Base-by-base conservation (phyloP, 2,888 invertebrate species). In the Drosophila cognata region DNA sequence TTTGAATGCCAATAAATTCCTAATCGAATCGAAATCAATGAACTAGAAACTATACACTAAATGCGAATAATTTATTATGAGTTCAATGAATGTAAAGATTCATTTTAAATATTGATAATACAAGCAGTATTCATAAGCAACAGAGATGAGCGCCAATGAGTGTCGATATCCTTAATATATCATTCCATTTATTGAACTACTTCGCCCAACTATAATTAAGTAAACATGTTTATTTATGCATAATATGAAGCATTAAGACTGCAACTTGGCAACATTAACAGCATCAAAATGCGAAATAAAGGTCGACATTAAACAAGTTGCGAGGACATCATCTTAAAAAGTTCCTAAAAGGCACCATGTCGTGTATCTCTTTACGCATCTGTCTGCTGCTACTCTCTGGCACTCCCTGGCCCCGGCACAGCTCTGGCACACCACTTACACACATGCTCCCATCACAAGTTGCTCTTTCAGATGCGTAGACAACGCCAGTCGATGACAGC, bases 401-500 rank as follows among this genome's bases (percentile, higher is more conserved):
- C 8, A 25, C 8, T 16, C 16, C 8, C 1, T 25, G 8, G 4
- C 6, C 16, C 25, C 18, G 35, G 25, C 46, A 46, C 46, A 46
- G 4, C 41, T 1, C 41, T 43, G 41, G 2, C 28, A 2, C 33
- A 21, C n/a, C 38, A 2, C 13, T 6, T 13, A 13, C 36, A 16
- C 59, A 33, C 21, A 11, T n/a, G 29, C 11, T 31, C 8, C 28
- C 31, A 10, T 31, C 48, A 51, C 52, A 55, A 50, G 64, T 62
- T 80, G 74, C 53, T 62, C 74, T 74, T 63, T 64, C 64, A 77
- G 71, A 74, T 80, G 80, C 81, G 81, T 81, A 80, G 80, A 80
- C 80, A 81, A 81, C 76, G 80, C 77, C 76, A 81, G 74, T 71
- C 69, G 81, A 71, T 82, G 82, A 79, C 82, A 81, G 81, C 82